phyloP scores from a whole-genome alignment of 2,888 invertebrate genomes.

The Helleia helle region DNA sequence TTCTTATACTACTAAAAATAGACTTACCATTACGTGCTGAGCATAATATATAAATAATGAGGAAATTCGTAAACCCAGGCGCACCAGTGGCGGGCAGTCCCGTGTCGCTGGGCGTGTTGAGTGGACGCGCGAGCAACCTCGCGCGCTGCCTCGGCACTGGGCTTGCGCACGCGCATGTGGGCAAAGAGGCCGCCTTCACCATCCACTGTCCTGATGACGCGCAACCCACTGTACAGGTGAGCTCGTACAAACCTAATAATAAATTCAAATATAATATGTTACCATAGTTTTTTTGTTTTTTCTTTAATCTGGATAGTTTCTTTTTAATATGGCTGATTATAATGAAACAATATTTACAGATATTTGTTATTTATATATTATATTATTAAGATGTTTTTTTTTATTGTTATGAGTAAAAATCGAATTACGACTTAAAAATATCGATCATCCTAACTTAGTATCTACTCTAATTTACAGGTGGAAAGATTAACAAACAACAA shows the following conservation, averaged over 20 bases:
- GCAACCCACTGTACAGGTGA: constrained; percentile 78
- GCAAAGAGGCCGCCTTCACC: constrained; percentile 81
- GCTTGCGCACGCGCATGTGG: constrained; percentile 79
- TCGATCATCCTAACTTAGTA: too few species aligned
- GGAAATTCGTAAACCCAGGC: too few species aligned
- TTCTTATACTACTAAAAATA: too few species aligned
- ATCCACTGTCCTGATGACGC: constrained; percentile 72
- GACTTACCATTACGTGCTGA: too few species aligned
- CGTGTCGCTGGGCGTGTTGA: constrained; percentile 65
- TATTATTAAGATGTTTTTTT: too few species aligned
- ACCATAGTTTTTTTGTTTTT: neutral
- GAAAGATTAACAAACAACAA: constrained; percentile 57
- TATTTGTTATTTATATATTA: too few species aligned
- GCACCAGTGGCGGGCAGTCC: constrained; percentile 75
- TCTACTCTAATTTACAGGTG: constrained; percentile 39
- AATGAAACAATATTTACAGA: too few species aligned
- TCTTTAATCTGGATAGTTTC: neutral
- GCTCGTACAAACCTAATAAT: too few species aligned
- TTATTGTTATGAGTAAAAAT: too few species aligned
- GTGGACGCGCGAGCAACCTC: constrained; percentile 51
- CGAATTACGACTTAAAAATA: too few species aligned
- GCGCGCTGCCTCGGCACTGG: constrained; percentile 79
- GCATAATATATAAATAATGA: too few species aligned
- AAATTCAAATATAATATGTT: too few species aligned
- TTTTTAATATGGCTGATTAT: neutral